Base-by-base conservation (phyloP, 2,888 invertebrate genomes). In the Cryptocephalus moraei region DNA sequence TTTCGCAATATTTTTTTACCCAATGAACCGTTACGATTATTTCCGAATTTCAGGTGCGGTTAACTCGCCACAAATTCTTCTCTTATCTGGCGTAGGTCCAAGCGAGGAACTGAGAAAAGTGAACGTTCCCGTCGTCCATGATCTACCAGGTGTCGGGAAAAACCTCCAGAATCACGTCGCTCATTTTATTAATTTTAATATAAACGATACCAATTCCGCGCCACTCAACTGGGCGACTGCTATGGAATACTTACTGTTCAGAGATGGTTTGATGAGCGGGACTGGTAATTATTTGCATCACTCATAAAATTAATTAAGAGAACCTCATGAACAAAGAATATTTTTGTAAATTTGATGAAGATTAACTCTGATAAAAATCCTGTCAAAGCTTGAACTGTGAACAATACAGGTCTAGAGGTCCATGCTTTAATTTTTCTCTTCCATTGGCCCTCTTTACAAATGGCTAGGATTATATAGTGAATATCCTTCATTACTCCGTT, bases 201-300 rank as follows among this genome's bases (percentile, higher is more conserved):
- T 91, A 44, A 87, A 87, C 55, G 89, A 91, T 63, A 85, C 89
- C 49, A 86, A 91, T 62, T 89, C 88, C 0, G 77, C 87, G 0
- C 84, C 90, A 0, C 75, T 91, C n/a, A 91, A 91, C 70, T 91
- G 90, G 90, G 90, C 90, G 12, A 90, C 90, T 0, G 90, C 90
- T 1, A 91, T 91, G 88, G 91, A 91, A 67, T 91, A 91, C 61
- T 70, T 91, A 32, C 76, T 91, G 9, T 90, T 91, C 71, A 78
- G 91, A 47, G 91, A 91, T 66, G 91, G 90, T 2, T 75, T 91
- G 0, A 90, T 91, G 89, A 88, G 90, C 10, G 91, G 91, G 13
- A 91, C 90, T 39, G 91, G 91, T 73, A 59, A 68, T 62, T 45
- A 9, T 9, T 11, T n/a, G 12, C 34, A 8, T 48, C 22, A 4